Evolutionary conservation across 2,888 invertebrate genomes (phyloP).

Genomic region (Drosophila imparisetae): DNA sequence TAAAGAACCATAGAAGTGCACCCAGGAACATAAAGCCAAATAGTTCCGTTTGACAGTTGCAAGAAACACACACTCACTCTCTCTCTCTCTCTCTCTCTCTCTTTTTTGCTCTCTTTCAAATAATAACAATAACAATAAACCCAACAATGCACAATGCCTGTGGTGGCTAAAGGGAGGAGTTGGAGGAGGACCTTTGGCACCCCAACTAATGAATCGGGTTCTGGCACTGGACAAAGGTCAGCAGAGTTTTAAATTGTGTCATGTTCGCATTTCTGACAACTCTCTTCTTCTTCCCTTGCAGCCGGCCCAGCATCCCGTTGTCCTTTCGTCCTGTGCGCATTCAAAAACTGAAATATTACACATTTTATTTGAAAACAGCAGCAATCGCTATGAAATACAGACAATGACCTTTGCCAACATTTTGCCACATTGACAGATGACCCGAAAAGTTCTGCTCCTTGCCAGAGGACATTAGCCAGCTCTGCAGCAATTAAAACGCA

Average conservation of each 20-base stretch:
- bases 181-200: conserved; percentile 39
- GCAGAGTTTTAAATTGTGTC: conserved; percentile 79
- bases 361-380: conserved; percentile 69
- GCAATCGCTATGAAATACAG: conserved; percentile 62
- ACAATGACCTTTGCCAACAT: conserved; percentile 55
- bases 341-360: conserved; percentile 81
- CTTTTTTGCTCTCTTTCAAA: conserved; percentile 31
- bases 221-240: conserved; percentile 67
- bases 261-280: conserved; percentile 64
- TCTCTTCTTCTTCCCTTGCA: conserved; percentile 16
- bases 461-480: conserved; percentile 23
- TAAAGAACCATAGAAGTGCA: conserved; percentile 70
- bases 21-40: conserved; percentile 56
- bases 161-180: conserved; percentile 42
- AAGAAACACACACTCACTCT: conserved; percentile 38
- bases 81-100: not conserved
- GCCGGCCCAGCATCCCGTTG: conserved; percentile 16
- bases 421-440: conserved; percentile 64
- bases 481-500: not conserved
- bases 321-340: conserved; percentile 19
- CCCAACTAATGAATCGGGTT: conserved; percentile 31
- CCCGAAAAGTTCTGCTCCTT: conserved; percentile 31
- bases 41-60: conserved; percentile 76
- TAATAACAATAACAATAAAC: conserved; percentile 82
- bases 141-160: conserved; percentile 59